Base-by-base conservation (phyloP, 1,140 invertebrate genomes). In the Anagrus nilaparvatae region DNA sequence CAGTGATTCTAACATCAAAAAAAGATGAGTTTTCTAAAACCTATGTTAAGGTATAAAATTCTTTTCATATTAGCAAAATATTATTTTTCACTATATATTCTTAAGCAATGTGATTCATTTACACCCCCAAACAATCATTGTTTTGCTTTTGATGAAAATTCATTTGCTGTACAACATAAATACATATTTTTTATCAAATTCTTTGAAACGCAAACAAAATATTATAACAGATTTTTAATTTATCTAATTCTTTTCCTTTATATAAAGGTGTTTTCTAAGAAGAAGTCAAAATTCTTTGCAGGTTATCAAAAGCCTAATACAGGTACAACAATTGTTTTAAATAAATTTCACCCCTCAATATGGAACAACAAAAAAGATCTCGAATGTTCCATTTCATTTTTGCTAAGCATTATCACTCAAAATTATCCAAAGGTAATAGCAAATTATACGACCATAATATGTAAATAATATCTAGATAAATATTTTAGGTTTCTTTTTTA, bases 401-500 rank as follows among this genome's bases (percentile, higher is more conserved):
- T 32, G 7, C 47, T 59, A 46, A 48, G 25, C 5, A 39, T 49
- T 42, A 21, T 54, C 12, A 43, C 60, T 27, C 41, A 43, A 33
- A 51, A 37, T 20, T 38, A 59, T 39, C 51, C 53, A 37, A 41
- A 60, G 34, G 50, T 50, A 23, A 45, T 59, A 29, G 39, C 43
- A 14, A 13, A 57, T 5, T 36, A 9, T 25, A 36, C 17, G 10
- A 36, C 42, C n/a, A 40, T 23, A 1, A 37, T 27, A 29, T 42
- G 20, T 6, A 17, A 43, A 23, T 27, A 35, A 42, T 39, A 17
- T 12, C 24, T 33, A 16, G 27, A n/a, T 40, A 24, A 36, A 24
- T 30, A 30, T 43, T 47, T 35, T 27, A 66, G 63, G 49, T 59
- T 24, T 63, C 62, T 5, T 65, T 66, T 32, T 54, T 56, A 12